A percentile compares a stretch with the other conserved stretches of the same genome.
Conservation (phyloP, 1,140 invertebrate species). For the Brachystomella parvula region DNA sequence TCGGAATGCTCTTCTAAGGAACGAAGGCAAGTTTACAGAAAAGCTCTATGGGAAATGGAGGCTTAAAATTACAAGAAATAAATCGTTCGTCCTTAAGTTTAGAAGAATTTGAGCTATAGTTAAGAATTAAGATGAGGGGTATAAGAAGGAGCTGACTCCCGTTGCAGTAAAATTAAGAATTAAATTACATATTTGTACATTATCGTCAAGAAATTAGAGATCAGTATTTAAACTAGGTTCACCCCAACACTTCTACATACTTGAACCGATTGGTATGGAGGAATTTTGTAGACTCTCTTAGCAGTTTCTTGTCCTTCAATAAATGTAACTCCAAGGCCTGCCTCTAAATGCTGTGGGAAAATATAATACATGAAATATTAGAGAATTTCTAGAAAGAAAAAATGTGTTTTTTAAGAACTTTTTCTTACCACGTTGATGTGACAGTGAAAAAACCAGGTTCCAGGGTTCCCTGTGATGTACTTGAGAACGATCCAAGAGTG, state of each 20-base stretch:
- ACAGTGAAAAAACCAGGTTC: conserved; percentile 15
- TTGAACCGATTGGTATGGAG: background rate
- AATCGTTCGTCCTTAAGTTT: too few species aligned
- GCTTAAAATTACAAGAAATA: too few species aligned
- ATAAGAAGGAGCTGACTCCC: too few species aligned
- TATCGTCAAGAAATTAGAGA: too few species aligned
- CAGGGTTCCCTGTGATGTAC: conserved; percentile 13
- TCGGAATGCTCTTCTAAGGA: too few species aligned
- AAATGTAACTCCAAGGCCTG: background rate
- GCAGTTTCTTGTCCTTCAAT: background rate
- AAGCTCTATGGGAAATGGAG: too few species aligned
- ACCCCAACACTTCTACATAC: background rate
- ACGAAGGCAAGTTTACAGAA: too few species aligned
- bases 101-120: too few species aligned
- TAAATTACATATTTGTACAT: too few species aligned
- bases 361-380: too few species aligned
- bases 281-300: background rate
- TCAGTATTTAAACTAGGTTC: background rate
- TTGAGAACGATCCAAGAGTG: conserved; percentile 6
- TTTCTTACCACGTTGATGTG: background rate
- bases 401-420: background rate
- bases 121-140: too few species aligned
- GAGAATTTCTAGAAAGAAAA: background rate
- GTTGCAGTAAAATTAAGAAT: too few species aligned
- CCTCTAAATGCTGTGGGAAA: background rate